phyloP scores from a whole-genome alignment of 2,797 vertebrate species.

The Ptychadena robeensis region DNA sequence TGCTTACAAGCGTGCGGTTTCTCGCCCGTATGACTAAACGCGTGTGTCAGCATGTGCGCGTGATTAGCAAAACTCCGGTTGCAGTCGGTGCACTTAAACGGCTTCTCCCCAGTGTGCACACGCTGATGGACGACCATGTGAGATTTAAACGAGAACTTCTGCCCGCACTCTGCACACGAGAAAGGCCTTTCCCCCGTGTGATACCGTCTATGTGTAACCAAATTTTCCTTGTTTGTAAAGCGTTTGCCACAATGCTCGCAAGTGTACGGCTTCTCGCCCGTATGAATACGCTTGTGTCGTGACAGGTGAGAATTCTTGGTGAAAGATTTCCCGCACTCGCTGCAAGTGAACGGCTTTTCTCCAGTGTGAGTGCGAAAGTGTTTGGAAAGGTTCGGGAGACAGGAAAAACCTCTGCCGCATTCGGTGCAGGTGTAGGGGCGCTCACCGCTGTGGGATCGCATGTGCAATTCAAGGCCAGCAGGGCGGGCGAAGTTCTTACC shows the following conservation, averaged over 20 bases:
- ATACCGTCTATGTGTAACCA: slow-evolving; percentile 24
- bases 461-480: slow-evolving; percentile 4
- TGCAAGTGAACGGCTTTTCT: slow-evolving; percentile 27
- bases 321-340: slow-evolving; percentile 42
- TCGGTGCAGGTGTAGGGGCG: slow-evolving; percentile 14
- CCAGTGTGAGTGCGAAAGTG: slow-evolving; percentile 15
- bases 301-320: slow-evolving; percentile 27
- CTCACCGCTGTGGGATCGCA: background rate
- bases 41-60: slow-evolving; percentile 16
- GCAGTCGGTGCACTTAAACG: slow-evolving; percentile 29
- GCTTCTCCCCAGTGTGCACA: slow-evolving; percentile 33
- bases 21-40: slow-evolving; percentile 24
- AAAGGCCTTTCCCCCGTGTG: slow-evolving; percentile 45
- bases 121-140: slow-evolving; percentile 25
- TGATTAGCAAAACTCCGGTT: slow-evolving; percentile 10
- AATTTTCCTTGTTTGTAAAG: slow-evolving; percentile 32
- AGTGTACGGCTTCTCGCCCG: slow-evolving; percentile 31
- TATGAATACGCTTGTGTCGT: slow-evolving; percentile 31
- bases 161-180: slow-evolving; percentile 14
- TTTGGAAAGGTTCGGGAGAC: background rate
- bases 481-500: slow-evolving; percentile 9
- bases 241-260: slow-evolving; percentile 28
- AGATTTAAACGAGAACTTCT: slow-evolving; percentile 29
- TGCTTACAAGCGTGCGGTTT: slow-evolving; percentile 23
- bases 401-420: background rate